Conservation (phyloP, 2,113 vertebrate species). For the Perca flavescens region DNA sequence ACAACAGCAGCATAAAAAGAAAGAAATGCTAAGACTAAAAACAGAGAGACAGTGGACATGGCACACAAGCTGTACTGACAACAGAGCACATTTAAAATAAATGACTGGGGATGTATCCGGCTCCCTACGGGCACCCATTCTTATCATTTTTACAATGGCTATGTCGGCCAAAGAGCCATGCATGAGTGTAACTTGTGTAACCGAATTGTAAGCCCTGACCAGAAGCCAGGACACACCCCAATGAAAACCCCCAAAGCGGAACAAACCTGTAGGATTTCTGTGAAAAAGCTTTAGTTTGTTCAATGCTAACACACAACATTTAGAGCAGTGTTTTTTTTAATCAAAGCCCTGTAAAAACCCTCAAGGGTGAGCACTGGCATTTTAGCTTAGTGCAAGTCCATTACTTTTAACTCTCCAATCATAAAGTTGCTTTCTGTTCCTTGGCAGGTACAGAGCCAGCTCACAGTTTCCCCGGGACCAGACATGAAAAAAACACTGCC, state of each 20-base stretch:
- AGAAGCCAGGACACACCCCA: slow-evolving; percentile 70
- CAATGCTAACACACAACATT: slow-evolving; percentile 66
- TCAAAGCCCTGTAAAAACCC: slow-evolving; percentile 55
- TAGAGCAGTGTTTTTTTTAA: slow-evolving; percentile 69
- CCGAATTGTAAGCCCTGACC: slow-evolving; percentile 21
- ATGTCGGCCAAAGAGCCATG: slow-evolving; percentile 40
- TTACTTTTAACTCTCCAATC: slow-evolving; percentile 50
- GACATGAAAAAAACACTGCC: slow-evolving; percentile 62
- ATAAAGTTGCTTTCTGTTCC: slow-evolving; percentile 36
- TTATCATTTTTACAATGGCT: slow-evolving; percentile 35
- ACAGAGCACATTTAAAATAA: slow-evolving; percentile 72
- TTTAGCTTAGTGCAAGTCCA: slow-evolving; percentile 35
- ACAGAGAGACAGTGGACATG: slow-evolving; percentile 58
- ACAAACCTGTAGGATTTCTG: slow-evolving; percentile 58
- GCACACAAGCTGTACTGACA: slow-evolving; percentile 62
- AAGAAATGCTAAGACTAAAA: slow-evolving; percentile 32
- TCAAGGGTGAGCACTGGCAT: slow-evolving; percentile 25
- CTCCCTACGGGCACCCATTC: slow-evolving; percentile 35
- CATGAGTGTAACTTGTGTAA: slow-evolving; percentile 23
- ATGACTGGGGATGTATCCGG: slow-evolving; percentile 68
- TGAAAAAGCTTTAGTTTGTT: slow-evolving; percentile 43
- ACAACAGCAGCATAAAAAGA: slow-evolving; percentile 13
- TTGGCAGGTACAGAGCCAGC: slow-evolving; percentile 23
- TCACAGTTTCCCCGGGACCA: slow-evolving; percentile 41
- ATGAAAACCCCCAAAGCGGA: slow-evolving; percentile 61